phyloP scores from a whole-genome alignment of 2,113 vertebrate species.

The Phoxinus phoxinus region DNA sequence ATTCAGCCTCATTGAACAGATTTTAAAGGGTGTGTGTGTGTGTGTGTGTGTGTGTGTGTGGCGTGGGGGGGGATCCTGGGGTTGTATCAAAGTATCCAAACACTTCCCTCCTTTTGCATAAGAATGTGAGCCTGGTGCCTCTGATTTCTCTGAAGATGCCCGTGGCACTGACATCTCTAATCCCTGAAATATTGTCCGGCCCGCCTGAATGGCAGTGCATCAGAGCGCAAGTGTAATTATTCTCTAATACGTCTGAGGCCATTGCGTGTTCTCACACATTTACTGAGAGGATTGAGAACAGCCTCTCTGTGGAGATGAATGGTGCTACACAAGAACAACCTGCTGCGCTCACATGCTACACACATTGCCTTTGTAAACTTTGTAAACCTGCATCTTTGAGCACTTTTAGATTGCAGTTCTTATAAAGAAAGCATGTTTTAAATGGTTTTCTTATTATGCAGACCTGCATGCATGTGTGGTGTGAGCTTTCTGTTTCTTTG shows the following conservation, averaged over 20 bases:
- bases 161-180: slow-evolving; percentile 89
- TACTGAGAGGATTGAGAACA: slow-evolving; percentile 69
- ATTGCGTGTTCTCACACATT: slow-evolving; percentile 88
- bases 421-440: neutral
- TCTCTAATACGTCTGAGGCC: slow-evolving; percentile 84
- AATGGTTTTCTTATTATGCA: neutral
- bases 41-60: neutral
- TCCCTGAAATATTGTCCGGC: slow-evolving; percentile 87
- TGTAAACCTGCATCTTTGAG: slow-evolving; percentile 16
- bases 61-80: slow-evolving; percentile 1
- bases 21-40: slow-evolving; percentile 21
- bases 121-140: slow-evolving; percentile 86
- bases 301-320: slow-evolving; percentile 31
- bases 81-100: slow-evolving; percentile 75
- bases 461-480: neutral
- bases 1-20: slow-evolving; percentile 19
- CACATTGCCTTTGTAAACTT: slow-evolving; percentile 12
- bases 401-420: neutral
- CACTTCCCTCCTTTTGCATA: slow-evolving; percentile 84
- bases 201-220: slow-evolving; percentile 84
- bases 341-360: slow-evolving; percentile 14
- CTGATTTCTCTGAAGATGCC: slow-evolving; percentile 85
- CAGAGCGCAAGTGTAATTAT: slow-evolving; percentile 93
- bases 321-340: slow-evolving; percentile 18
- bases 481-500: neutral